A percentile compares a stretch with the other conserved stretches of the same genome.
Evolutionary conservation across 1,140 invertebrate genomes (phyloP).

Genomic region (Lethrus apterus): DNA sequence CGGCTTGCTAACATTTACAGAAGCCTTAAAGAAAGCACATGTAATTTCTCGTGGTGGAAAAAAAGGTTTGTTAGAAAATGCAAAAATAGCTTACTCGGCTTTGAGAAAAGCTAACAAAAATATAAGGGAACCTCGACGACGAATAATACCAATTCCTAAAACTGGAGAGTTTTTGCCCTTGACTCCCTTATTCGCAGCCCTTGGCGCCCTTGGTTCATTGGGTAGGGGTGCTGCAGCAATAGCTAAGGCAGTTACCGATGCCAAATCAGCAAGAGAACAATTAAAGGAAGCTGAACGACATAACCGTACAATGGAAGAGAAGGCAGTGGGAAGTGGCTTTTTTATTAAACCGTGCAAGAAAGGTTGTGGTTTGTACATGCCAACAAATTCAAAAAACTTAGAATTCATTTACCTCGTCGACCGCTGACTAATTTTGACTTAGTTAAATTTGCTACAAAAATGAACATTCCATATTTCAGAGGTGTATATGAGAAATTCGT

Average conservation of each 20-base stretch:
- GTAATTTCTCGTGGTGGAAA: too few species aligned
- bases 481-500: slow-evolving; percentile 1
- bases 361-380: slow-evolving; percentile 32
- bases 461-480: slow-evolving; percentile 12
- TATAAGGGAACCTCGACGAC: too few species aligned
- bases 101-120: too few species aligned
- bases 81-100: too few species aligned
- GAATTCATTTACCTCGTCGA: too few species aligned
- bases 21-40: too few species aligned
- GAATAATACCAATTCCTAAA: slow-evolving; percentile 37
- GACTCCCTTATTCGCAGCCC: slow-evolving; percentile 37
- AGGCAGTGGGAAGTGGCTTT: slow-evolving; percentile 34
- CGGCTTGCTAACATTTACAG: too few species aligned
- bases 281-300: slow-evolving; percentile 32
- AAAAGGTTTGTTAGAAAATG: too few species aligned
- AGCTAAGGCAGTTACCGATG: slow-evolving; percentile 33
- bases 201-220: slow-evolving; percentile 34
- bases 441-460: slow-evolving; percentile 6
- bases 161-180: slow-evolving; percentile 35
- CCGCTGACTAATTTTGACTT: slow-evolving; percentile 10
- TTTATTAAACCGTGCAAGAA: slow-evolving; percentile 30
- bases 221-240: slow-evolving; percentile 32
- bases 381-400: too few species aligned
- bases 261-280: slow-evolving; percentile 23
- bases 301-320: slow-evolving; percentile 35